A percentile compares a stretch with the other conserved stretches of the same genome.
phyloP scores from a whole-genome alignment of 1,140 invertebrate genomes.

The Drosophila fuyamai region DNA sequence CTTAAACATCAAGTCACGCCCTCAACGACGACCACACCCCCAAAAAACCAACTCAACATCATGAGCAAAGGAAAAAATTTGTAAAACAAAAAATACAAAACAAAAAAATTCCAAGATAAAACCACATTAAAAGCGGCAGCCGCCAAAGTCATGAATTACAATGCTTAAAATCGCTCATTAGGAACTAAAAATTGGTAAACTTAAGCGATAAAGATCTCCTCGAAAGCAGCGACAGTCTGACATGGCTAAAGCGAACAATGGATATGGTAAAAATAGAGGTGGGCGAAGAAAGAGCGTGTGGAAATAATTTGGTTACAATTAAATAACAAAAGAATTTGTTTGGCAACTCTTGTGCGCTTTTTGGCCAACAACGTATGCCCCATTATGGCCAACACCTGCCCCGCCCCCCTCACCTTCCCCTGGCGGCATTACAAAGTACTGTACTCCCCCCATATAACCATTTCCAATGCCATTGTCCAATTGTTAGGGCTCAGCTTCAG shows the following conservation, averaged over 20 bases:
- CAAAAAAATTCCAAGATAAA: constrained; percentile 34
- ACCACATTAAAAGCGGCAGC: constrained; percentile 73
- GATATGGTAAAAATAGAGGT: constrained; percentile 36
- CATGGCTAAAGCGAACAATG: constrained; percentile 50
- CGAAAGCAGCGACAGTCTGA: constrained; percentile 22
- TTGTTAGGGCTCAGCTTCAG: constrained; percentile 59
- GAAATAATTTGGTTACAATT: constrained; percentile 84
- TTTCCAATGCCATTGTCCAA: constrained; percentile 52
- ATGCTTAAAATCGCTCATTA: constrained; percentile 81
- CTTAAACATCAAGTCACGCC: constrained; percentile 74
- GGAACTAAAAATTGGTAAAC: constrained; percentile 78
- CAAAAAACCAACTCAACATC: constrained; percentile 43
- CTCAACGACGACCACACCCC: constrained; percentile 63
- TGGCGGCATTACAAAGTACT: constrained; percentile 70
- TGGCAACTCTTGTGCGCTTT: constrained; percentile 75
- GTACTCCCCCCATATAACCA: constrained; percentile 12
- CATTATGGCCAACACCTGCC: constrained; percentile 36
- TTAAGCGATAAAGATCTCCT: constrained; percentile 73
- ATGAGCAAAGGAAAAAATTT: constrained; percentile 18
- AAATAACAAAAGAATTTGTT: constrained; percentile 84
- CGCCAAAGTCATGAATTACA: constrained; percentile 64
- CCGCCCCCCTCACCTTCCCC: background rate
- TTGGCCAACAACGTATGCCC: constrained; percentile 64
- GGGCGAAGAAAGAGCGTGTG: constrained; percentile 65
- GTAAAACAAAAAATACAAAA: constrained; percentile 12